Conservation (phyloP, 2,888 invertebrate species). For the Diarsia rubi region DNA sequence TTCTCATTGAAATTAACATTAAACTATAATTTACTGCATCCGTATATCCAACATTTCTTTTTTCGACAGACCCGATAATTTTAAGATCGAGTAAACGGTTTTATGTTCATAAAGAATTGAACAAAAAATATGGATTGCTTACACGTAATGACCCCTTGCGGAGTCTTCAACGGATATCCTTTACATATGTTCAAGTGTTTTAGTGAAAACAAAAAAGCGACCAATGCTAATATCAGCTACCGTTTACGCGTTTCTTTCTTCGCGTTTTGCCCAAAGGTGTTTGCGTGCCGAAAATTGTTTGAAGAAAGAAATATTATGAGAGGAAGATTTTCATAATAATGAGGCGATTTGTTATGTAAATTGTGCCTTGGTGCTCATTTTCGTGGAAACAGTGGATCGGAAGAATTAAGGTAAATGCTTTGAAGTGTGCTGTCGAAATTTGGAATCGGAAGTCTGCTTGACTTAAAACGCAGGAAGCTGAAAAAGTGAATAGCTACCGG, state of each 20-base stretch:
- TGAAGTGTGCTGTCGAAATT: slow-evolving; percentile 27
- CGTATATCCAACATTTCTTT: slow-evolving; percentile 42
- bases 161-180: slow-evolving; percentile 86
- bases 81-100: slow-evolving; percentile 63
- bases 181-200: slow-evolving; percentile 76
- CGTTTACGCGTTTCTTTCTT: slow-evolving; percentile 74
- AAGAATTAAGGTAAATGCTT: slow-evolving; percentile 40
- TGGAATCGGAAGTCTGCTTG: slow-evolving; percentile 40
- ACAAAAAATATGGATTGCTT: slow-evolving; percentile 79
- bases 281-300: slow-evolving; percentile 88
- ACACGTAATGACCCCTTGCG: slow-evolving; percentile 84
- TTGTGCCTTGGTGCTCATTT: slow-evolving; percentile 65
- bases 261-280: slow-evolving; percentile 73
- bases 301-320: slow-evolving; percentile 74
- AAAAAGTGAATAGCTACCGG: slow-evolving; percentile 31
- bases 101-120: slow-evolving; percentile 53
- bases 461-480: slow-evolving; percentile 34
- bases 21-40: slow-evolving; percentile 56
- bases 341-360: slow-evolving; percentile 73
- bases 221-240: slow-evolving; percentile 78
- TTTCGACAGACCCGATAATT: slow-evolving; percentile 62
- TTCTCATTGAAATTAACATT: slow-evolving; percentile 19
- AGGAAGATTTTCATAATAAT: slow-evolving; percentile 75
- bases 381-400: slow-evolving; percentile 51
- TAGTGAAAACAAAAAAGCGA: slow-evolving; percentile 80